phyloP scores from a whole-genome alignment of 2,888 invertebrate species.

The Steinernema hermaphroditum region DNA sequence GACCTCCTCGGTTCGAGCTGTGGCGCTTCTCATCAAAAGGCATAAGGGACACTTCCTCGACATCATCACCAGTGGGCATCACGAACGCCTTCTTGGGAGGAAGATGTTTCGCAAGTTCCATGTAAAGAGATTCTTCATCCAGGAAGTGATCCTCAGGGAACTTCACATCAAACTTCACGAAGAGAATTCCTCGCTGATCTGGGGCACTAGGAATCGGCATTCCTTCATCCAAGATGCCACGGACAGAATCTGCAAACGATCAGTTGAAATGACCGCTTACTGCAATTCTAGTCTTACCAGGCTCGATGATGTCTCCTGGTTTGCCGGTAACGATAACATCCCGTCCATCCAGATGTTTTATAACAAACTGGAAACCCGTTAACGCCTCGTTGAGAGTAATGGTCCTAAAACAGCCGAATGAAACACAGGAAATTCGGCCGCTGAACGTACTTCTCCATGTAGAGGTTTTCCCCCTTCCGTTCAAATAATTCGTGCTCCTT shows the following conservation, averaged over 20 bases:
- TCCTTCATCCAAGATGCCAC: constrained; percentile 81
- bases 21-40: constrained; percentile 62
- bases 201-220: constrained; percentile 75
- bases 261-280: not conserved
- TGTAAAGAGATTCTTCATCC: constrained; percentile 61
- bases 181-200: constrained; percentile 75
- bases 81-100: not conserved
- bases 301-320: constrained; percentile 82
- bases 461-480: constrained; percentile 75
- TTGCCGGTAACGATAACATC: constrained; percentile 79
- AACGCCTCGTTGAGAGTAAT: constrained; percentile 84
- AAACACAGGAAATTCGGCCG: no score
- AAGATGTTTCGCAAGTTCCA: constrained; percentile 38
- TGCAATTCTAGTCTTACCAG: constrained; percentile 72
- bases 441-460: constrained; percentile 68
- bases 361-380: constrained; percentile 82
- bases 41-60: constrained; percentile 81
- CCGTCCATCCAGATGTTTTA: constrained; percentile 87
- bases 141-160: constrained; percentile 84
- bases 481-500: constrained; percentile 80
- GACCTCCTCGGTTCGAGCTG: constrained; percentile 67
- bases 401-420: constrained; percentile 34
- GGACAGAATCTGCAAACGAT: constrained; percentile 70
- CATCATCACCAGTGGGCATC: constrained; percentile 77
- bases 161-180: constrained; percentile 81